Base-by-base conservation (phyloP, 1,140 invertebrate species). In the Chironomus striatipennis region DNA sequence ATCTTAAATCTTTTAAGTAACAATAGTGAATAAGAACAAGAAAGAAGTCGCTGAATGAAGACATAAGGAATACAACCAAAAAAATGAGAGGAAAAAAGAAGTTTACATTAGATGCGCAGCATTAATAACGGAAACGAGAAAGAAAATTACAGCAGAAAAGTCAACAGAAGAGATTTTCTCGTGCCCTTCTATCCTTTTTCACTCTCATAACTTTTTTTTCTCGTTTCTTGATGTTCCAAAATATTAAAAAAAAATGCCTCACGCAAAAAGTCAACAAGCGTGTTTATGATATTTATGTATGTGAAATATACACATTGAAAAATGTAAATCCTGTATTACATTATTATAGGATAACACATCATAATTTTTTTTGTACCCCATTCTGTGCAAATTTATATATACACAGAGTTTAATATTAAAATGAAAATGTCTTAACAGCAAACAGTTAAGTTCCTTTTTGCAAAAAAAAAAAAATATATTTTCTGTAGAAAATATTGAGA, bases 211-310 rank as follows among this genome's bases (percentile, higher is more conserved):
- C n/a, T n/a, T n/a, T n/a, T n/a, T 34, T 34, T 34, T 34, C 24
- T 34, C 24, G 5, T 34, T 34, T 34, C 24, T 34, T 34, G 1
- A 2, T 34, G 24, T 34, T 34, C 24, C 24, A 34, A 2, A n/a
- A n/a, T n/a, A n/a, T n/a, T n/a, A n/a, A n/a, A 34, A 34, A 34
- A 34, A 34, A 34, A 5, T 57, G 47, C 47, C 47, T 57, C 47
- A 57, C 47, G 12, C 47, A 57, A 57, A 57, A 57, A 57, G 47
- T 57, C 47, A 57, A 57, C 47, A 57, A 57, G 47, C 47, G 12
- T 57, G 47, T 57, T n/a, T n/a, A 57, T 15, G 47, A 57, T 34
- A 57, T 57, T n/a, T 57, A 15, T 57, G 47, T n/a, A 57, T n/a
- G 47, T 57, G 12, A 15, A 57, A 57, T n/a, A n/a, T 57, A n/a